phyloP scores from a whole-genome alignment of 2,888 invertebrate species.

The Endomychus coccineus region DNA sequence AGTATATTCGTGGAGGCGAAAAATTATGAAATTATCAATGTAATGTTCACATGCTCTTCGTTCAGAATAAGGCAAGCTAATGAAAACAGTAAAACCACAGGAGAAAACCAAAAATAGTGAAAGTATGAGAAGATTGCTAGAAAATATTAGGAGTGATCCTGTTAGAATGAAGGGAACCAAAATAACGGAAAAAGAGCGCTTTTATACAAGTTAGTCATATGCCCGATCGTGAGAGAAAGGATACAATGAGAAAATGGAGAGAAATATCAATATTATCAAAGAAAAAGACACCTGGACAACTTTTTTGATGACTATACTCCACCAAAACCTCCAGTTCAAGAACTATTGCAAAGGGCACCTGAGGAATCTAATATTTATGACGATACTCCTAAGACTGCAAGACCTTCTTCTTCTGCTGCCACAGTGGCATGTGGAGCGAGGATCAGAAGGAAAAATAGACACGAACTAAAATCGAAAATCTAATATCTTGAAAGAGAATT shows the following conservation, averaged over 20 bases:
- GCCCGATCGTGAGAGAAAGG: not conserved
- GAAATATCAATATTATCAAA: not conserved
- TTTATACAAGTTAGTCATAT: not conserved
- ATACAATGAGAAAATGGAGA: not conserved
- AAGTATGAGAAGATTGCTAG: not conserved
- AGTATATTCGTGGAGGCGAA: not conserved
- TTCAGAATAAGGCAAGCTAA: not conserved
- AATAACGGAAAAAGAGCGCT: not conserved
- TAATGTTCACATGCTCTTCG: not conserved
- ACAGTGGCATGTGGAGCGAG: no score
- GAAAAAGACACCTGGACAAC: not conserved
- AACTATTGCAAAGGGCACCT: no score
- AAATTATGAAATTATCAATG: slow-evolving; percentile 1
- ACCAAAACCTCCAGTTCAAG: no score
- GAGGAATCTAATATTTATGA: no score
- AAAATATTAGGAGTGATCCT: not conserved
- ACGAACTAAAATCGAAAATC: no score
- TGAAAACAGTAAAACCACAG: not conserved
- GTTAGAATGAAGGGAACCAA: not conserved
- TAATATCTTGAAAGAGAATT: no score
- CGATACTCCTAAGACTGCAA: no score
- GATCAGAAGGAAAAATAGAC: no score
- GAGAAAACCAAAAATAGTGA: not conserved
- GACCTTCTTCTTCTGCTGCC: no score
- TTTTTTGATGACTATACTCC: no score